Conservation (phyloP, 2,113 vertebrate genomes). For the Trochalopteron elliotii region DNA sequence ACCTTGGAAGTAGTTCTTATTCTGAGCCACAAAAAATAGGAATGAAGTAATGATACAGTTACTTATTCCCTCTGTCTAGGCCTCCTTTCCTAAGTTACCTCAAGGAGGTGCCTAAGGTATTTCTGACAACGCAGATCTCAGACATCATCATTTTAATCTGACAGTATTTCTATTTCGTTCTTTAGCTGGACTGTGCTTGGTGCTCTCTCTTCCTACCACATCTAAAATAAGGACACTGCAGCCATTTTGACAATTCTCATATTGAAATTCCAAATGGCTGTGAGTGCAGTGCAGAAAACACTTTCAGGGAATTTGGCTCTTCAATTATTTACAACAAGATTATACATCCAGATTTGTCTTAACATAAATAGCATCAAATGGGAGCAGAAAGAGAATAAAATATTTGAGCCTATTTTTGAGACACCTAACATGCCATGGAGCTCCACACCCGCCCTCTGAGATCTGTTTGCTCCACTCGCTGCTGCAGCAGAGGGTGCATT, state of each 20-base stretch:
- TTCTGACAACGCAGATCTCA: background rate
- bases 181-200: background rate
- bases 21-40: background rate
- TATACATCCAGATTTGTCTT: constrained; percentile 21
- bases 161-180: background rate
- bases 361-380: constrained; percentile 49
- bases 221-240: constrained; percentile 37
- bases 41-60: background rate
- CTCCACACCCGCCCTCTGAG: background rate
- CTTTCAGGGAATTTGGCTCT: constrained; percentile 17
- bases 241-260: background rate
- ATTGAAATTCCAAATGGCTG: background rate
- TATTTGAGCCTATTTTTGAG: constrained; percentile 34
- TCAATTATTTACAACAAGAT: constrained; percentile 48
- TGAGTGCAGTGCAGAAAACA: constrained; percentile 14
- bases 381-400: constrained; percentile 41
- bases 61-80: background rate
- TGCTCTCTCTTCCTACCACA: constrained; percentile 30
- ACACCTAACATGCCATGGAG: background rate
- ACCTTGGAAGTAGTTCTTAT: background rate
- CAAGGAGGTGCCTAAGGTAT: background rate
- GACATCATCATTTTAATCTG: background rate
- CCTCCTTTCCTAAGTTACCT: background rate
- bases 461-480: background rate
- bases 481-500: background rate